Evolutionary conservation across 2,888 invertebrate genomes (phyloP).

Genomic region (Digitonthophagus gazella): DNA sequence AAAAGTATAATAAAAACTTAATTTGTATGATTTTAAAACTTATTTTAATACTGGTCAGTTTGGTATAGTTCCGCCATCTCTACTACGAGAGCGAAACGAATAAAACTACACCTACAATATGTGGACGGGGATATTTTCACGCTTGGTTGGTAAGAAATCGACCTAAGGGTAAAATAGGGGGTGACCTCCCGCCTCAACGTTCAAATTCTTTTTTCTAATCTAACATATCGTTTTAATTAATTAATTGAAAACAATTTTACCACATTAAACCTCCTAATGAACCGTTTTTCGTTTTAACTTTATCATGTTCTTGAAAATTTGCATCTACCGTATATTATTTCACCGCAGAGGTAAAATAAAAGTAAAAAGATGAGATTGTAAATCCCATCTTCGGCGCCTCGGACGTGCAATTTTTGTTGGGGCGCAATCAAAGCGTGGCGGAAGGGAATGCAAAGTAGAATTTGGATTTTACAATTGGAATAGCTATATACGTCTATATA

Average conservation of each 20-base stretch:
- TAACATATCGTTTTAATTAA: no score
- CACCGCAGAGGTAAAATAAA: neutral
- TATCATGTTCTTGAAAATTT: no score
- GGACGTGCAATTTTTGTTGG: neutral
- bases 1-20: no score
- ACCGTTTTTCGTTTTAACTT: no score
- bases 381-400: neutral
- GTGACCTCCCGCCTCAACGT: neutral
- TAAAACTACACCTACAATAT: constrained; percentile 22
- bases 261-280: no score
- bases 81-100: constrained; percentile 40
- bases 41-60: constrained; percentile 32
- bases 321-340: neutral
- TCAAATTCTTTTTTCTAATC: neutral
- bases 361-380: neutral
- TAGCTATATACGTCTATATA: constrained; percentile 50
- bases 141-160: constrained; percentile 30
- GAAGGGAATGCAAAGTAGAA: constrained; percentile 52
- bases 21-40: no score
- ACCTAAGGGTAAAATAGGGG: constrained; percentile 8
- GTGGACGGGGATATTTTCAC: constrained; percentile 40
- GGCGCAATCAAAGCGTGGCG: constrained; percentile 40
- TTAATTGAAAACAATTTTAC: no score
- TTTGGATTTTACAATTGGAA: constrained; percentile 53
- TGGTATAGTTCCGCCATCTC: constrained; percentile 43